phyloP scores from a whole-genome alignment of 2,888 invertebrate genomes.

The Leucozona laternaria region DNA sequence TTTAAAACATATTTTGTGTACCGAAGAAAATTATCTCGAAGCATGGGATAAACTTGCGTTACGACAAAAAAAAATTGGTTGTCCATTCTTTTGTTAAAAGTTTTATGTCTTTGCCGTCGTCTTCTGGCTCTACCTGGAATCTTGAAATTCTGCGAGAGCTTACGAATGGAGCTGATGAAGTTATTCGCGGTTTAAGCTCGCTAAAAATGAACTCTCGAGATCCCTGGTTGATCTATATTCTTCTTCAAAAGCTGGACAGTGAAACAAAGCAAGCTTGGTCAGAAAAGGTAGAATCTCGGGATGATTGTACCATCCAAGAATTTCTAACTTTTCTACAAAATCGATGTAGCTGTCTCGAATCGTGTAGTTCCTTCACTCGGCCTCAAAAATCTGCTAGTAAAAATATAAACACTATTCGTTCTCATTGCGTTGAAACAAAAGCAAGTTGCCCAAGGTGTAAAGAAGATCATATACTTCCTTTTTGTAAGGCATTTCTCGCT shows the following conservation, averaged over 20 bases:
- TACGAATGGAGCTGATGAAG: conserved; percentile 56
- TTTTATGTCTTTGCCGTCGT: conserved; percentile 39
- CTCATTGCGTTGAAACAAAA: conserved; percentile 7
- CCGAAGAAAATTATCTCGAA: conserved; percentile 59
- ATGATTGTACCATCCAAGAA: conserved; percentile 5
- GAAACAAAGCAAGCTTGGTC: conserved; percentile 47
- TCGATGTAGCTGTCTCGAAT: conserved; percentile 35
- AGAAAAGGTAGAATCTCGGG: conserved; percentile 1
- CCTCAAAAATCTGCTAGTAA: background rate
- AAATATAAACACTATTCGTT: background rate
- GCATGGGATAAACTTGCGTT: conserved; percentile 62
- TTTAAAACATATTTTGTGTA: conserved; percentile 60
- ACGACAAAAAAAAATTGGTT: conserved; percentile 53
- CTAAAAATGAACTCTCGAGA: conserved; percentile 20
- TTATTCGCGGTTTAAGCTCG: conserved; percentile 30
- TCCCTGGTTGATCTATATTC: conserved; percentile 39
- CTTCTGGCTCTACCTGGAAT: conserved; percentile 31
- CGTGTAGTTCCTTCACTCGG: conserved; percentile 16
- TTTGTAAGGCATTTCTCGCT: conserved; percentile 21
- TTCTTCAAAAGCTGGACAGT: conserved; percentile 34
- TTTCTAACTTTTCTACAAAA: conserved; percentile 5
- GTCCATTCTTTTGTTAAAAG: conserved; percentile 58
- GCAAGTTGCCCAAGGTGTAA: conserved; percentile 18
- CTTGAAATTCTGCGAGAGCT: conserved; percentile 43
- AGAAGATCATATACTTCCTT: conserved; percentile 16